Evolutionary conservation across 2,113 vertebrate species (phyloP).

Genomic region (Lepidothrix coronata): DNA sequence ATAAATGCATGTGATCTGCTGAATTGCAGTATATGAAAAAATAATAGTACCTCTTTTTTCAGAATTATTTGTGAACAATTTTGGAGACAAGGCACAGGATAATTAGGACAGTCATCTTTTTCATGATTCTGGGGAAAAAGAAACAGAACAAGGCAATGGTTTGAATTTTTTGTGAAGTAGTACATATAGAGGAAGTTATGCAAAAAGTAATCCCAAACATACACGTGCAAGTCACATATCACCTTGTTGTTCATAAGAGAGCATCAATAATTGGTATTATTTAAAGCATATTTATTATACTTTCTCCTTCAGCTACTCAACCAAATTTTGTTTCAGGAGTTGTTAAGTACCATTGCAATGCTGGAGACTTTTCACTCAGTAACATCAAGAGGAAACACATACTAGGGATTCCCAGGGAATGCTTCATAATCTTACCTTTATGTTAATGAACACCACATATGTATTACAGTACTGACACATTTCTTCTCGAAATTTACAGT

Average conservation of each 20-base stretch:
- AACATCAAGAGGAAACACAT: background rate
- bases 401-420: background rate
- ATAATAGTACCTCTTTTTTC: slow-evolving; percentile 75
- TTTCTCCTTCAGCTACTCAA: background rate
- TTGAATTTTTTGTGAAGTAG: background rate
- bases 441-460: slow-evolving; percentile 59
- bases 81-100: slow-evolving; percentile 80
- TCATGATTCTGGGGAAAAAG: slow-evolving; percentile 78
- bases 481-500: slow-evolving; percentile 78
- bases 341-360: background rate
- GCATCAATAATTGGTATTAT: background rate
- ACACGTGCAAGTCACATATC: background rate
- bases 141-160: background rate
- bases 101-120: slow-evolving; percentile 77
- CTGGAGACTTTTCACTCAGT: background rate
- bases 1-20: background rate
- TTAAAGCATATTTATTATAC: background rate
- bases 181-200: background rate
- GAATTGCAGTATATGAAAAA: background rate
- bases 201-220: background rate
- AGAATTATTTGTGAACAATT: slow-evolving; percentile 78
- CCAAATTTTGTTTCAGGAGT: background rate
- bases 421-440: slow-evolving; percentile 71
- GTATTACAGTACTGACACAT: slow-evolving; percentile 78
- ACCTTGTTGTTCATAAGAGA: background rate